These are phyloP conservation scores for Andrena chrysosceles DNA, from an alignment of 2,888 invertebrate genomes.

Conservation along the genomic window DNA sequence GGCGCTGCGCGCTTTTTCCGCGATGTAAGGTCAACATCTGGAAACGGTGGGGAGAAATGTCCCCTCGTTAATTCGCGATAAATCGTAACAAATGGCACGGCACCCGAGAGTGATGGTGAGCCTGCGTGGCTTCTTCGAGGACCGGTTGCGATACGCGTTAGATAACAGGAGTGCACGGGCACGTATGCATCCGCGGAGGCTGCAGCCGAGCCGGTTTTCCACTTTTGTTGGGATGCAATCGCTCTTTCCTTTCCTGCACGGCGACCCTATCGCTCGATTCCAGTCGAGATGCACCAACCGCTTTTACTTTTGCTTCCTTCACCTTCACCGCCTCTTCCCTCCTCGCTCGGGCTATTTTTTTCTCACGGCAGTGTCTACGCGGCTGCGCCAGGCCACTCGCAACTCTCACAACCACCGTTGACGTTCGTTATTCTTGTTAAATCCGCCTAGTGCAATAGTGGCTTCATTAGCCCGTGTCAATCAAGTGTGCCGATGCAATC, in stretches of 20 bases:
- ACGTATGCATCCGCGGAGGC: constrained; percentile 7
- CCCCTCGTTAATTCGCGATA: constrained; percentile 17
- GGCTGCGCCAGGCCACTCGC: background rate
- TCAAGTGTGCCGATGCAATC: no score
- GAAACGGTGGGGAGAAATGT: background rate
- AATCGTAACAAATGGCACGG: constrained; percentile 16
- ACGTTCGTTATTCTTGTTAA: constrained; percentile 1
- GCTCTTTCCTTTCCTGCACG: constrained; percentile 30
- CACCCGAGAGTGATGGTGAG: background rate
- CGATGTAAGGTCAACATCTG: background rate
- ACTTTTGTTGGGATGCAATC: constrained; percentile 46
- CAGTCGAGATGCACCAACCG: constrained; percentile 36
- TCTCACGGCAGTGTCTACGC: constrained; percentile 38
- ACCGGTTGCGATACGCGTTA: constrained; percentile 34
- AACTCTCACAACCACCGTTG: background rate
- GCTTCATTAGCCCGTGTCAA: background rate
- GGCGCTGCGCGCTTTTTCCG: background rate
- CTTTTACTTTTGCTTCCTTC: constrained; percentile 59
- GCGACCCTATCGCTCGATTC: constrained; percentile 33
- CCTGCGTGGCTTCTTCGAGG: background rate
- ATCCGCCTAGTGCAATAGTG: background rate
- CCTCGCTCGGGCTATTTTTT: constrained; percentile 26
- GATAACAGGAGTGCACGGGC: constrained; percentile 43
- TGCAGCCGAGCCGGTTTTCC: constrained; percentile 31
- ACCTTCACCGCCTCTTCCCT: constrained; percentile 33